These are phyloP conservation scores for Leptestheria dahalacensis DNA, from an alignment of 1,140 invertebrate genomes.

Conservation along the genomic window DNA sequence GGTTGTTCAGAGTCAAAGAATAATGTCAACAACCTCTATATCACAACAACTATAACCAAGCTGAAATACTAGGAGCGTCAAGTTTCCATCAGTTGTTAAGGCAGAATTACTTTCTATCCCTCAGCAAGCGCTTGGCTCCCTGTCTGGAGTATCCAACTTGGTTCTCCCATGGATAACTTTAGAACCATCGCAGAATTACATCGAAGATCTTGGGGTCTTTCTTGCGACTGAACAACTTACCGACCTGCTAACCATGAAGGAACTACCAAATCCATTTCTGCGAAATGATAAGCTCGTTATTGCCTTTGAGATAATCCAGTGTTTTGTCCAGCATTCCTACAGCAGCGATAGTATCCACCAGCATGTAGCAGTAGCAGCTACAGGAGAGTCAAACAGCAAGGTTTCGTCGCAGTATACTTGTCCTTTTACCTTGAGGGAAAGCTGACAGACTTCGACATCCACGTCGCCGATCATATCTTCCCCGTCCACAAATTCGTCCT, in stretches of 20 bases:
- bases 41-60: too few species aligned
- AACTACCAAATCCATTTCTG: background rate
- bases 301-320: background rate
- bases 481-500: constrained; percentile 50
- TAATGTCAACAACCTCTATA: background rate
- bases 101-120: too few species aligned
- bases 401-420: background rate
- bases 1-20: background rate
- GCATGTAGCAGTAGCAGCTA: background rate
- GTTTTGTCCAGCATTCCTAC: background rate
- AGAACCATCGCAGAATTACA: background rate
- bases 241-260: background rate
- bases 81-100: too few species aligned
- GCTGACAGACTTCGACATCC: background rate
- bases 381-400: background rate
- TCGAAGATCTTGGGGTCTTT: background rate
- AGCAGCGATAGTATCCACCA: background rate
- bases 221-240: background rate
- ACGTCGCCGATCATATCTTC: constrained; percentile 30
- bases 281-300: background rate
- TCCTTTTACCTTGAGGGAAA: background rate
- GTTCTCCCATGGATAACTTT: too few species aligned
- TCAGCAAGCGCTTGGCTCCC: too few species aligned
- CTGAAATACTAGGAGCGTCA: too few species aligned
- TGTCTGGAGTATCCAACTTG: too few species aligned